Evolutionary conservation across 1,140 invertebrate genomes (phyloP).

Genomic region (Hyphantria cunea): DNA sequence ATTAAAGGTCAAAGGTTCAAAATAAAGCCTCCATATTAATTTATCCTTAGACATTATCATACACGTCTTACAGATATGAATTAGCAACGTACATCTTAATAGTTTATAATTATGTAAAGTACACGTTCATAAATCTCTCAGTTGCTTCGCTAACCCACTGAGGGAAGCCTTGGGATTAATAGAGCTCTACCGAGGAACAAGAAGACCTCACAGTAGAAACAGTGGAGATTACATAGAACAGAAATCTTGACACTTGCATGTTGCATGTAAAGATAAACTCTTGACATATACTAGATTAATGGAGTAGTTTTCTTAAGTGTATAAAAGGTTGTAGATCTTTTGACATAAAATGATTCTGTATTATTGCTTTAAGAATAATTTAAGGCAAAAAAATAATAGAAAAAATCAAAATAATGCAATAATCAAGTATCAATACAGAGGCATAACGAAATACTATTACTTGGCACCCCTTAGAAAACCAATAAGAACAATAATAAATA

Average conservation of each 20-base stretch:
- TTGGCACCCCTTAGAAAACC: constrained; percentile 72
- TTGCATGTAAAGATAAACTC: neutral
- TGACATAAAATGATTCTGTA: no score
- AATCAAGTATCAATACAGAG: constrained; percentile 30
- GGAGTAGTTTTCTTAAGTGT: neutral
- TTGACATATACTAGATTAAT: neutral
- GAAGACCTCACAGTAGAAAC: constrained; percentile 6
- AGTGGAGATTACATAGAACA: neutral
- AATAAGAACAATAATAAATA: constrained; percentile 82
- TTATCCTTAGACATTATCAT: neutral
- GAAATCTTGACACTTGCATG: neutral
- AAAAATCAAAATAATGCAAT: constrained; percentile 5
- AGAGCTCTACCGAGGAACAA: constrained; percentile 15
- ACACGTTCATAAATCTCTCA: neutral
- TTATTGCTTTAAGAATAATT: no score
- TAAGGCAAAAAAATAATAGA: no score
- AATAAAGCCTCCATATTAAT: neutral
- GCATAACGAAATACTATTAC: constrained; percentile 59
- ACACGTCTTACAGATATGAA: no score
- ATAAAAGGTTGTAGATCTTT: no score
- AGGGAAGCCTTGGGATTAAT: constrained; percentile 15
- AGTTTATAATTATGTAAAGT: neutral
- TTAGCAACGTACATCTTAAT: neutral
- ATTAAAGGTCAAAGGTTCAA: neutral
- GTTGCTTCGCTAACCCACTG: constrained; percentile 3